Evolutionary conservation across 2,113 vertebrate genomes (phyloP), one percentile per base, ranked within the genome.

Genomic region (Megaceryle torquata): DNA sequence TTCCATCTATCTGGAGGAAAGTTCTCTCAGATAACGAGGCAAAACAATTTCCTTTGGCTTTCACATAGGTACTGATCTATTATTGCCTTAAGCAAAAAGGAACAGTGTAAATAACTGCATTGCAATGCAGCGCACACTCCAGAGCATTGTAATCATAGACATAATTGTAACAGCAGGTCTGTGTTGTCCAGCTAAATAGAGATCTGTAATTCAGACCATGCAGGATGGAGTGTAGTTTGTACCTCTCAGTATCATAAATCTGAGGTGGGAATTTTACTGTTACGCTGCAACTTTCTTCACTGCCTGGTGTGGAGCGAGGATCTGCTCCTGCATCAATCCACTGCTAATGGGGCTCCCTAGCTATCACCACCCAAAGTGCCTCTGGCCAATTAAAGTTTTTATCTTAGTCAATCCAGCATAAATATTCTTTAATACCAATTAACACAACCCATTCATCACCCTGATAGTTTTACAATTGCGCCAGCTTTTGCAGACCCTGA

Each of bases 191-290:
- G 59, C 93, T 98, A 98, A 98, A 97, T 93, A 90, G 96, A 96
- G 95, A 98, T 98, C 96, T 97, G 94, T 96, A 97, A 98, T 98
- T 97, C 98, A 97, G 95, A 91, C 92, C 97, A 95, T 97, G 97
- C 94, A 97, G 95, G 67, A 88, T 50, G 61, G 91, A 97, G 76
- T 78, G 81, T 72, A 83, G 64, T 85, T 97, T 97, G 93, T 83
- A 85, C 59, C 82, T 92, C 89, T 94, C 77, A n/a, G 61, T 91
- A 77, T 95, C 94, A 92, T 95, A 97, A 97, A 98, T 97, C 85
- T 92, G 81, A 96, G 94, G 92, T 84, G 93, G 92, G 91, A 96
- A 94, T 95, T 95, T 74, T 84, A 29, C 21, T 72, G 43, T 35
- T 70, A 28, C 15, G 25, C 48, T 26, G 51, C 24, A 28, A 29